Evolutionary conservation across 2,888 invertebrate genomes (phyloP).

Genomic region (Rhimphoctona megacephalus): DNA sequence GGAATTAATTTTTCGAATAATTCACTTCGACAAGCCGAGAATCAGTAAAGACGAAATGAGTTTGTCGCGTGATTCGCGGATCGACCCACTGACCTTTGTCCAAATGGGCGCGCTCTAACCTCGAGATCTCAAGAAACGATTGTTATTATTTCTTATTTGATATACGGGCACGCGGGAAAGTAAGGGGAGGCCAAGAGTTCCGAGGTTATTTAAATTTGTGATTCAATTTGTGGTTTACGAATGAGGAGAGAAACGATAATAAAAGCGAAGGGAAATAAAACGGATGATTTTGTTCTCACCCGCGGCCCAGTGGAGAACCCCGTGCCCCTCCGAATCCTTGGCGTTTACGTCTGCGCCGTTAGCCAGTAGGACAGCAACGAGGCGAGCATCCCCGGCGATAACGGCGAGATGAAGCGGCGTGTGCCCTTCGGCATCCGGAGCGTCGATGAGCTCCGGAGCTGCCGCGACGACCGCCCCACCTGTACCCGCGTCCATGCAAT

Average conservation of each 20-base stretch:
- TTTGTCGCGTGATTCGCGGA: slow-evolving; percentile 67
- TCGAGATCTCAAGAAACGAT: slow-evolving; percentile 60
- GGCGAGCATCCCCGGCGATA: slow-evolving; percentile 95
- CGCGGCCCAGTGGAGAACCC: slow-evolving; percentile 99
- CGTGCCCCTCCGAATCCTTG: slow-evolving; percentile 97
- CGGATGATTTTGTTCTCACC: slow-evolving; percentile 86
- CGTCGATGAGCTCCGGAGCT: slow-evolving; percentile 94
- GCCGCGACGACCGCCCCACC: slow-evolving; percentile 91
- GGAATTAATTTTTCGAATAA: not conserved
- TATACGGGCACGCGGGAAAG: not conserved
- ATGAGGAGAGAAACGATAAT: not conserved
- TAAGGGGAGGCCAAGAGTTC: not conserved
- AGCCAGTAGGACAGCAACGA: slow-evolving; percentile 94
- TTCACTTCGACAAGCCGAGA: not conserved
- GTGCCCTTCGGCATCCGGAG: slow-evolving; percentile 96
- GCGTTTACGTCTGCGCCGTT: slow-evolving; percentile 96
- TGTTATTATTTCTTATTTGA: slow-evolving; percentile 28
- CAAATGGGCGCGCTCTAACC: slow-evolving; percentile 61
- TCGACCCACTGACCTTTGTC: slow-evolving; percentile 83
- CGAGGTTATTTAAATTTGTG: not conserved
- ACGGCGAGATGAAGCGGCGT: slow-evolving; percentile 98
- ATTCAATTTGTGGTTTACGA: not conserved
- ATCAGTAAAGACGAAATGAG: not conserved
- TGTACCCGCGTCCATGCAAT: slow-evolving; percentile 91
- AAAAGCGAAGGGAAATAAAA: not conserved